Conservation (phyloP, 1,140 invertebrate species). For the Drosophila leontia region DNA sequence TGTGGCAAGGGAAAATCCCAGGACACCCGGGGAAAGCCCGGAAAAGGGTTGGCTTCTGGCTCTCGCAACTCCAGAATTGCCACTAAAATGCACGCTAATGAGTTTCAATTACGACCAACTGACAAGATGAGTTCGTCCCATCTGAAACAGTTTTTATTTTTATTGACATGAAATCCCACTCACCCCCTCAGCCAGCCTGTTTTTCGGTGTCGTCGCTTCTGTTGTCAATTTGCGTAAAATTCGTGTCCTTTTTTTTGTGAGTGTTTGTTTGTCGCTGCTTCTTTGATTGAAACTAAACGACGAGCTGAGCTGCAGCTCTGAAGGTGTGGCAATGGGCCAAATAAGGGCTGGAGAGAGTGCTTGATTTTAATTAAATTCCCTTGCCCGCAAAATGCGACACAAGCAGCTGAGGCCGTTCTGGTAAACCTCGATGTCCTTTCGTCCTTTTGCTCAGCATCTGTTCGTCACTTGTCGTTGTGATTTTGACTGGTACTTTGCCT, state of each 20-base stretch:
- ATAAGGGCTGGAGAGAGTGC: slow-evolving; percentile 14
- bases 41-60: slow-evolving; percentile 66
- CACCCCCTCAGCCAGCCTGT: not conserved
- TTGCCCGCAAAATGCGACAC: slow-evolving; percentile 63
- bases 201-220: slow-evolving; percentile 62
- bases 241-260: slow-evolving; percentile 44
- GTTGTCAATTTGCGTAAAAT: slow-evolving; percentile 78
- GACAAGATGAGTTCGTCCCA: slow-evolving; percentile 32
- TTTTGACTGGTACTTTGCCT: slow-evolving; percentile 3
- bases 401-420: slow-evolving; percentile 68
- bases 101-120: slow-evolving; percentile 80
- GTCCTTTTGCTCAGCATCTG: slow-evolving; percentile 10
- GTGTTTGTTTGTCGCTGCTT: slow-evolving; percentile 56
- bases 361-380: slow-evolving; percentile 84
- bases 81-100: slow-evolving; percentile 84
- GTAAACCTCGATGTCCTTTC: slow-evolving; percentile 10
- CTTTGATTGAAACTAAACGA: slow-evolving; percentile 84
- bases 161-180: slow-evolving; percentile 54
- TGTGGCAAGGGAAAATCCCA: slow-evolving; percentile 2
- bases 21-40: slow-evolving; percentile 15
- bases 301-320: slow-evolving; percentile 38
- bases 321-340: slow-evolving; percentile 11
- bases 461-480: slow-evolving; percentile 66
- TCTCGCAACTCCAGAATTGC: slow-evolving; percentile 53
- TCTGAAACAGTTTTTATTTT: slow-evolving; percentile 62